Conservation (phyloP, 1,140 invertebrate species). For the Diachasmimorpha longicaudata region DNA sequence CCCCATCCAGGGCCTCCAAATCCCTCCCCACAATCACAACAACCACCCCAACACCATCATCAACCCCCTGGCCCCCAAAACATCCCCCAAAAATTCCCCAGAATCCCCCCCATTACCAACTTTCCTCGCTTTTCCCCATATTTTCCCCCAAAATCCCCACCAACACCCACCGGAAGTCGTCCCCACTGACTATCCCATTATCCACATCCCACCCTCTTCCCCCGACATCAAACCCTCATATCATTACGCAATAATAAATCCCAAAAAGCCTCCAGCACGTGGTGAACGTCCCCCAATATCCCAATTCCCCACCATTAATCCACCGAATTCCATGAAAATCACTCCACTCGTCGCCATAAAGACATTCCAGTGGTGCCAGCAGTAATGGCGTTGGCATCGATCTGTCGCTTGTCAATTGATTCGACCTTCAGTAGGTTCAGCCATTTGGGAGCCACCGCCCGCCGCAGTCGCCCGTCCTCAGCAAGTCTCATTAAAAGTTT, state of each 20-base stretch:
- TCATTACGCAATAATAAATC: neutral
- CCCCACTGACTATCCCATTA: neutral
- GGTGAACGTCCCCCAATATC: neutral
- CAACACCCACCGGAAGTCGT: neutral
- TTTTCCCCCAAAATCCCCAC: too few species aligned
- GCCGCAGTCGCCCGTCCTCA: constrained; percentile 43
- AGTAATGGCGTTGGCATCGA: constrained; percentile 61
- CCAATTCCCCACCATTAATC: neutral
- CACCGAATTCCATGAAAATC: neutral
- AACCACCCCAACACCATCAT: too few species aligned
- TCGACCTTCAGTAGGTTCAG: constrained; percentile 57
- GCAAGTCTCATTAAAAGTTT: constrained; percentile 43
- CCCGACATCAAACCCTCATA: neutral
- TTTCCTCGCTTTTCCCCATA: too few species aligned
- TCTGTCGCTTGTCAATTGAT: constrained; percentile 59
- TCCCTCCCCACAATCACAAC: too few species aligned
- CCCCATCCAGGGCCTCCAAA: too few species aligned
- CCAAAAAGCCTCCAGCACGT: neutral
- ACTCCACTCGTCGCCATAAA: neutral
- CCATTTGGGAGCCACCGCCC: constrained; percentile 57
- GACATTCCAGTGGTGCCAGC: neutral
- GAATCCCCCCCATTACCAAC: too few species aligned
- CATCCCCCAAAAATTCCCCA: too few species aligned
- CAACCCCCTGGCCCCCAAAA: too few species aligned
- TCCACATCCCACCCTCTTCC: neutral